Conservation (phyloP, 2,888 invertebrate species). For the Hydroisotoma schaefferi region DNA sequence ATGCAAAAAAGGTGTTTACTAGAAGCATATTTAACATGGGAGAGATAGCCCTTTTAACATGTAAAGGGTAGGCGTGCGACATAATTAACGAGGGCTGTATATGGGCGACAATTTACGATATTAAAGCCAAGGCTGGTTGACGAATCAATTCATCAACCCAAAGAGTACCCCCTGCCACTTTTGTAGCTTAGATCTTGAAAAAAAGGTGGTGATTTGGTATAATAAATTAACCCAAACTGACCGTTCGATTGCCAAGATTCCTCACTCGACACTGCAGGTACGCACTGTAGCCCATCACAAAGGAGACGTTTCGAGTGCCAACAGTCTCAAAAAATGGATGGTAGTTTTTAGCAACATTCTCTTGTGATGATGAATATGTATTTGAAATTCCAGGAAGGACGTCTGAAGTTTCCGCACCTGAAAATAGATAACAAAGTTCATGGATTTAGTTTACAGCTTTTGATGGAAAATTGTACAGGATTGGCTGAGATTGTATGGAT, state of each 20-base stretch:
- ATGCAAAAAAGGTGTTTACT: too few species aligned
- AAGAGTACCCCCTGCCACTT: too few species aligned
- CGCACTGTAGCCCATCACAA: slow-evolving; percentile 77
- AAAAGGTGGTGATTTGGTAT: too few species aligned
- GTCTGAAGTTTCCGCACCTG: slow-evolving; percentile 47
- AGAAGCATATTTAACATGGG: too few species aligned
- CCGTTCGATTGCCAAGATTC: slow-evolving; percentile 80
- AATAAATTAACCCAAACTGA: too few species aligned
- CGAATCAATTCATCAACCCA: too few species aligned
- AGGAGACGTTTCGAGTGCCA: slow-evolving; percentile 75
- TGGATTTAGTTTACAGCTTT: not conserved
- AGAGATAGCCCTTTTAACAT: too few species aligned
- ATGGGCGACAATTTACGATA: too few species aligned
- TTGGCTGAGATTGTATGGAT: not conserved
- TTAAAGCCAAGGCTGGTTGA: too few species aligned
- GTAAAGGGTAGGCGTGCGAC: too few species aligned
- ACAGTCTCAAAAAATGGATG: slow-evolving; percentile 81
- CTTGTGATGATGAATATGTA: slow-evolving; percentile 36
- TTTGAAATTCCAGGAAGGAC: slow-evolving; percentile 46
- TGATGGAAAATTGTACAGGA: slow-evolving; percentile 1
- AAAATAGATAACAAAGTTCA: not conserved
- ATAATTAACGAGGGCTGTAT: too few species aligned
- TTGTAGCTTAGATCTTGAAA: too few species aligned
- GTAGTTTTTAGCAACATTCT: slow-evolving; percentile 53
- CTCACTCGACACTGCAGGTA: slow-evolving; percentile 77